phyloP scores from a whole-genome alignment of 2,113 vertebrate species.

The Myrmophylax atrothorax region DNA sequence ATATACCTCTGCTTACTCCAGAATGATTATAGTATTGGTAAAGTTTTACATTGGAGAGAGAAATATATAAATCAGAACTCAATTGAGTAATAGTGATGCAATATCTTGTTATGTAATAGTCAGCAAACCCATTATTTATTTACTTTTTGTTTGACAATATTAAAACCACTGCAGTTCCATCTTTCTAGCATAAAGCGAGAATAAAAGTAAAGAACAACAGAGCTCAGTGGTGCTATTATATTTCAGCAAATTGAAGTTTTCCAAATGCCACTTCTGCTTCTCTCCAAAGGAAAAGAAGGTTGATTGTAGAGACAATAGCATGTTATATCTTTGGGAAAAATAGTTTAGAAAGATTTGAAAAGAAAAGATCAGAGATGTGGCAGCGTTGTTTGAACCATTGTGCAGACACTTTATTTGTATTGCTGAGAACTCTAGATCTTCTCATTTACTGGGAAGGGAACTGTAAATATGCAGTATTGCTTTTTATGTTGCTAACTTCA shows the following conservation, averaged over 20 bases:
- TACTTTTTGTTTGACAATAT: conserved; percentile 10
- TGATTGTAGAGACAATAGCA: conserved; percentile 48
- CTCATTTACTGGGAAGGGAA: conserved; percentile 32
- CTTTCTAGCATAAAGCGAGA: conserved; percentile 26
- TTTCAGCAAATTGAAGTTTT: conserved; percentile 62
- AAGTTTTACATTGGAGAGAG: background rate
- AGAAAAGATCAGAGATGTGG: background rate
- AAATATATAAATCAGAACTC: background rate
- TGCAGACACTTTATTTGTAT: background rate
- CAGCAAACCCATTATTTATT: conserved; percentile 38
- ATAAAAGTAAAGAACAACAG: conserved; percentile 8
- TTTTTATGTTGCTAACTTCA: conserved; percentile 28
- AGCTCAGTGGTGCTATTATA: background rate
- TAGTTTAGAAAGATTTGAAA: conserved; percentile 29
- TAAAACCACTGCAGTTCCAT: conserved; percentile 25
- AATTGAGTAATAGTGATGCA: background rate
- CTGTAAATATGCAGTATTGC: conserved; percentile 30
- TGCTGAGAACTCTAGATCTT: background rate
- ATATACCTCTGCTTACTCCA: background rate
- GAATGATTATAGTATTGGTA: background rate
- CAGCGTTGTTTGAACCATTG: background rate
- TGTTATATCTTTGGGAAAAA: conserved; percentile 28
- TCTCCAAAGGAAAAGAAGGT: background rate
- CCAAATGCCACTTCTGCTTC: conserved; percentile 55
- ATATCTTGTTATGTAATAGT: background rate